Evolutionary conservation across 2,888 invertebrate genomes (phyloP), one percentile per base, ranked within the genome.

Genomic region (Lasioglossum pauxillum): DNA sequence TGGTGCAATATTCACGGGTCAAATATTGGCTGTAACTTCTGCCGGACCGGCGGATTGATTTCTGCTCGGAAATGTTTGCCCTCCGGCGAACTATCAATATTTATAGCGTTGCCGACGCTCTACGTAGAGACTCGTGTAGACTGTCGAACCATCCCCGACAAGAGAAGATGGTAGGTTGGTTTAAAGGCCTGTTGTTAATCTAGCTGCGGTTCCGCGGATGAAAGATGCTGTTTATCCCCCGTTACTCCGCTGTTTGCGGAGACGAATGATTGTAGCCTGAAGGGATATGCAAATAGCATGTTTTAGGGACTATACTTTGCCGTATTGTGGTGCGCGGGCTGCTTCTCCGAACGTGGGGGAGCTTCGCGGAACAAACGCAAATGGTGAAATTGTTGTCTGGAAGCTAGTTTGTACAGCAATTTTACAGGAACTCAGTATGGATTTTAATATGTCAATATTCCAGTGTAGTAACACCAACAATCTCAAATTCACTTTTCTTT

Each of bases 21-120:
- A 31, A 67, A 67, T 67, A 35, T 67, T 67, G 67, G 31, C 67
- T 35, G 16, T 67, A 67, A 67, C 67, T 67, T 67, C 67, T 67
- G 35, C 31, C 35, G 67, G 67, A n/a, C 31, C 19, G 19, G 64
- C 19, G 31, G 31, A 67, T 67, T 67, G 67, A 67, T 67, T 67
- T 67, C 67, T 67, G 16, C 67, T 31, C 8, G 31, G 31, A 67
- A 67, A 19, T 19, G 67, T 67, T 67, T 67, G 16, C 67, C 31
- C 31, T 2, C 31, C 31, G 7, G 67, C 67, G 1, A 16, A 67
- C 67, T 67, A 67, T 67, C 67, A 67, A 67, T 67, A 31, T 67
- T 67, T 67, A 67, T 67, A 35, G 67, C 31, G 27, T 5, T 27
- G 27, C 27, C 10, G 60, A 27, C 14, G 60, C 14, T 60, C n/a